Evolutionary conservation across 2,797 vertebrate genomes (phyloP).

Genomic region (Mionectes olivaceus): DNA sequence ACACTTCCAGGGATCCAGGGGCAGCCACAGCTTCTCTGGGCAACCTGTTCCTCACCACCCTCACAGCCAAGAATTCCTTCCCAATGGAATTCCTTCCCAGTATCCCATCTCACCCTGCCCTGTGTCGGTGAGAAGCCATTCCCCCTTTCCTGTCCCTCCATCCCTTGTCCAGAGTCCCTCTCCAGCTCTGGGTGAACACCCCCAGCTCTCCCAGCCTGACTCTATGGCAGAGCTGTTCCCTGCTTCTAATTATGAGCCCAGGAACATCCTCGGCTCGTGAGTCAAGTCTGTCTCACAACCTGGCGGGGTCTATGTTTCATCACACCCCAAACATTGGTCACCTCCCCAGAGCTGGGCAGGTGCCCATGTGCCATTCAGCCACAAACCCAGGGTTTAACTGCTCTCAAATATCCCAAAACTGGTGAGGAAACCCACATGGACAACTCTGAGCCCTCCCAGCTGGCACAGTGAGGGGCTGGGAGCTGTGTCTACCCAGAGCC

Average conservation of each 20-base stretch:
- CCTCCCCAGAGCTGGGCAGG: background rate
- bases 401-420: background rate
- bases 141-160: background rate
- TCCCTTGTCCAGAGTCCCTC: background rate
- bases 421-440: accelerated
- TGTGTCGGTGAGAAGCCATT: background rate
- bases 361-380: accelerated
- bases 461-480: background rate
- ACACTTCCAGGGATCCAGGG: background rate
- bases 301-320: background rate
- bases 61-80: background rate
- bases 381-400: background rate
- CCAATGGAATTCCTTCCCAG: background rate
- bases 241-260: background rate
- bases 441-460: accelerated
- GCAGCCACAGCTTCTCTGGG: background rate
- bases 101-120: background rate
- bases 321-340: background rate
- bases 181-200: background rate
- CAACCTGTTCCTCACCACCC: background rate
- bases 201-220: background rate
- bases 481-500: accelerated
- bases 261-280: background rate
- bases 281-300: background rate
- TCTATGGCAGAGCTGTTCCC: background rate